Conservation (phyloP, 2,113 vertebrate species). For the Carassius auratus region DNA sequence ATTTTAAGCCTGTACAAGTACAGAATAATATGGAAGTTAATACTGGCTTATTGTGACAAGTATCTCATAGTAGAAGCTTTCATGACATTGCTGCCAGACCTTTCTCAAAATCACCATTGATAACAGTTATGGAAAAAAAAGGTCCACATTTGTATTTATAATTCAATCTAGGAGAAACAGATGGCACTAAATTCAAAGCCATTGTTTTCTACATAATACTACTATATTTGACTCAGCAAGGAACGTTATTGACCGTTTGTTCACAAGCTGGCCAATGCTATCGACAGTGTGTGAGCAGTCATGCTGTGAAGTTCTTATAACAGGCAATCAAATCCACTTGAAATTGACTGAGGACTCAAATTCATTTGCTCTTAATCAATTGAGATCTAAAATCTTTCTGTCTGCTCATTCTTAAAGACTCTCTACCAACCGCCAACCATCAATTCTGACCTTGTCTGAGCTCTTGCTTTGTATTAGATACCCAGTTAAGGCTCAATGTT, state of each 20-base stretch:
- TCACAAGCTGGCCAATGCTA: not conserved
- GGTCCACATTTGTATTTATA: not conserved
- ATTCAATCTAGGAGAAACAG: not conserved
- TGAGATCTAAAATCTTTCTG: not conserved
- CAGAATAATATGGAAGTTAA: too few species aligned
- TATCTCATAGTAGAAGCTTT: not conserved
- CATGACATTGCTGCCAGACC: not conserved
- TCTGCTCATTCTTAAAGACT: not conserved
- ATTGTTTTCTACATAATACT: slow-evolving; percentile 6
- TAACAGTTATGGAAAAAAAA: not conserved
- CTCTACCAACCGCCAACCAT: not conserved
- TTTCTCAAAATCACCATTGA: slow-evolving; percentile 26
- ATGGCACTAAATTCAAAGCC: not conserved
- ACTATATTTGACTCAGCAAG: not conserved
- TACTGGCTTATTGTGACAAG: not conserved
- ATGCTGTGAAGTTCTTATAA: not conserved
- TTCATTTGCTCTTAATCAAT: not conserved
- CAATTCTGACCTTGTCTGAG: not conserved
- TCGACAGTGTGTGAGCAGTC: slow-evolving; percentile 10
- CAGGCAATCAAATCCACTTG: slow-evolving; percentile 10
- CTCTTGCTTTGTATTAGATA: slow-evolving; percentile 1
- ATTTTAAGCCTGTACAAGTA: not conserved
- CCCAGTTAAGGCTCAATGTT: not conserved
- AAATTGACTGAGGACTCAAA: not conserved
- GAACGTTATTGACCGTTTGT: slow-evolving; percentile 15